Evolutionary conservation across 2,888 invertebrate species (phyloP).

Genomic region (Pinctada fucata): DNA sequence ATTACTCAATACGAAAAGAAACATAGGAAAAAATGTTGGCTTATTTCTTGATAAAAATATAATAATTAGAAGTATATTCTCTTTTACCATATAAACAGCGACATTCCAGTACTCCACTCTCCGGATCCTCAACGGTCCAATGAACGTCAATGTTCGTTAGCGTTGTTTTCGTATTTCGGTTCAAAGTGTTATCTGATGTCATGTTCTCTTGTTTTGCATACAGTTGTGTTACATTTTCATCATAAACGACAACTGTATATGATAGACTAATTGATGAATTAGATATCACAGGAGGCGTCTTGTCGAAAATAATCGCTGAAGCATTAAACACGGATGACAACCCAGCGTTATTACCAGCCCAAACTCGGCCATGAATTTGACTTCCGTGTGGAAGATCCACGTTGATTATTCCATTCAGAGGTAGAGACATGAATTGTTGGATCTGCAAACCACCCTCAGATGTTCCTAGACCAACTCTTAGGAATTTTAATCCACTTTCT

Average conservation of each 20-base stretch:
- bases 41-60: neutral
- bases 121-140: neutral
- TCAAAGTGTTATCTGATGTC: neutral
- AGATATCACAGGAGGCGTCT: neutral
- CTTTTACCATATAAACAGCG: slow-evolving; percentile 2
- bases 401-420: neutral
- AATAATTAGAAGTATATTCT: neutral
- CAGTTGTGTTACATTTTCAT: neutral
- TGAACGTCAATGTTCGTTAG: neutral
- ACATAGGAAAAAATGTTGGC: neutral
- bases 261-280: neutral
- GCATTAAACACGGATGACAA: neutral
- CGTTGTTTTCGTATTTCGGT: neutral
- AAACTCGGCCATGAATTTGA: neutral
- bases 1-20: neutral
- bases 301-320: neutral
- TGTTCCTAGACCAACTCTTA: neutral
- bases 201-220: neutral
- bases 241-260: neutral
- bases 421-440: neutral
- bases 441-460: neutral
- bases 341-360: neutral
- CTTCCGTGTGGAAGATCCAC: neutral
- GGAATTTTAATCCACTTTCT: neutral
- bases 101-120: slow-evolving; percentile 7